Conservation (phyloP, 2,888 invertebrate species). For the Rapana venosa region DNA sequence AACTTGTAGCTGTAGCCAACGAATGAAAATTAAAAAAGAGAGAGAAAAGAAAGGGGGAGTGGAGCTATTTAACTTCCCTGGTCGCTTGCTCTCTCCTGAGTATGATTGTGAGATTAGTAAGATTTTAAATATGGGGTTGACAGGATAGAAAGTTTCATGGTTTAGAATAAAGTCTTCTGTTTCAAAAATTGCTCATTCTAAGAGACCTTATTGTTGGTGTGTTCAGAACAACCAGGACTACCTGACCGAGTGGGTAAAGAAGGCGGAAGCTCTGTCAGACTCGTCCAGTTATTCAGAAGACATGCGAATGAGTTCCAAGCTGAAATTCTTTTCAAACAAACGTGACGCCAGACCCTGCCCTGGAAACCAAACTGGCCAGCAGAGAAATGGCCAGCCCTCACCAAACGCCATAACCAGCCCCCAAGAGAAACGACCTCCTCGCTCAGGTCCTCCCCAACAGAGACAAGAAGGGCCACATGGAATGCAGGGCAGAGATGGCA, state of each 20-base stretch:
- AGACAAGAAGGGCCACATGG: neutral
- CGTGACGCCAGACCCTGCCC: neutral
- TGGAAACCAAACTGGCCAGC: neutral
- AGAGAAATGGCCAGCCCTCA: neutral
- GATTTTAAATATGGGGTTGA: too few relatives aligned
- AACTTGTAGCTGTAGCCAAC: too few relatives aligned
- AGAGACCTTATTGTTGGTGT: neutral
- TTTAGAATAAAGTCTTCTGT: too few relatives aligned
- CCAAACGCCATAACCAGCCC: neutral
- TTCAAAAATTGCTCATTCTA: too few relatives aligned
- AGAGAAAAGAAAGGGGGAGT: too few relatives aligned
- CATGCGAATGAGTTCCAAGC: neutral
- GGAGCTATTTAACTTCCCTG: too few relatives aligned
- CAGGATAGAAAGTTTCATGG: too few relatives aligned
- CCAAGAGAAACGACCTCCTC: neutral
- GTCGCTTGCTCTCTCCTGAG: too few relatives aligned
- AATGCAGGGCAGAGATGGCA: neutral
- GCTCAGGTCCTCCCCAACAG: neutral
- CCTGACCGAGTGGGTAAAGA: neutral
- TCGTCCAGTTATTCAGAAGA: constrained; percentile 11
- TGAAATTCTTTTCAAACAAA: neutral
- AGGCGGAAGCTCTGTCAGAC: neutral
- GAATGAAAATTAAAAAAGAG: too few relatives aligned
- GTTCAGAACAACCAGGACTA: constrained; percentile 13
- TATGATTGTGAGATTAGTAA: too few relatives aligned